Conservation (phyloP, 2,797 vertebrate genomes). For the Cossypha niveicapilla region DNA sequence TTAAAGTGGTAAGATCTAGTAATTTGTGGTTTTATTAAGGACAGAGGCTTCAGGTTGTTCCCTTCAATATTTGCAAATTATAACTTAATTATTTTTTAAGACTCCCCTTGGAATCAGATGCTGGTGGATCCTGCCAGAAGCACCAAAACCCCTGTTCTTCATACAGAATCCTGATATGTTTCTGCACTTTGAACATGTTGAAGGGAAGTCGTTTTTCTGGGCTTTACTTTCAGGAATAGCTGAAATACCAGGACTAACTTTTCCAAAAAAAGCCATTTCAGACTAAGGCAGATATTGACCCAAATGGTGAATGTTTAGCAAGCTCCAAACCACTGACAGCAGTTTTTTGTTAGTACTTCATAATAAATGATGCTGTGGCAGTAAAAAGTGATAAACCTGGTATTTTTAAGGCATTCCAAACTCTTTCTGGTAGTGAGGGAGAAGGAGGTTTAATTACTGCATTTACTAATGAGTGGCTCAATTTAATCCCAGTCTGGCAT, state of each 20-base stretch:
- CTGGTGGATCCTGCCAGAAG: background rate
- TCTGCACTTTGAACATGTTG: background rate
- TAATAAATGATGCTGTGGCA: background rate
- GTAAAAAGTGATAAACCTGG: background rate
- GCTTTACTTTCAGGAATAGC: background rate
- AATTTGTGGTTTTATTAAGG: background rate
- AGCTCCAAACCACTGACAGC: background rate
- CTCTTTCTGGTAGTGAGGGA: background rate
- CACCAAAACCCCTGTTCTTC: background rate
- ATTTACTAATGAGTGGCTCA: background rate
- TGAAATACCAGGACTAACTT: background rate
- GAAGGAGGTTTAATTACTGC: background rate
- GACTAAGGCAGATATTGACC: background rate
- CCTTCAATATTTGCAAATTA: background rate
- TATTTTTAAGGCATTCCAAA: background rate
- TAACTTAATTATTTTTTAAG: background rate
- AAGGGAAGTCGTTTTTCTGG: background rate
- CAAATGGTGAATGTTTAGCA: background rate
- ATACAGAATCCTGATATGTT: rapidly evolving
- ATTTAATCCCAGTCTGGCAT: background rate
- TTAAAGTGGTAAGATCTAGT: background rate
- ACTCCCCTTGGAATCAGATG: background rate
- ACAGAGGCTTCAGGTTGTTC: background rate
- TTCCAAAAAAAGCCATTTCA: background rate
- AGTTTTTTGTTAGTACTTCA: background rate